Evolutionary conservation across 2,888 invertebrate species (phyloP), one percentile per base, ranked within the genome.

Genomic region (Drosophila birchii): DNA sequence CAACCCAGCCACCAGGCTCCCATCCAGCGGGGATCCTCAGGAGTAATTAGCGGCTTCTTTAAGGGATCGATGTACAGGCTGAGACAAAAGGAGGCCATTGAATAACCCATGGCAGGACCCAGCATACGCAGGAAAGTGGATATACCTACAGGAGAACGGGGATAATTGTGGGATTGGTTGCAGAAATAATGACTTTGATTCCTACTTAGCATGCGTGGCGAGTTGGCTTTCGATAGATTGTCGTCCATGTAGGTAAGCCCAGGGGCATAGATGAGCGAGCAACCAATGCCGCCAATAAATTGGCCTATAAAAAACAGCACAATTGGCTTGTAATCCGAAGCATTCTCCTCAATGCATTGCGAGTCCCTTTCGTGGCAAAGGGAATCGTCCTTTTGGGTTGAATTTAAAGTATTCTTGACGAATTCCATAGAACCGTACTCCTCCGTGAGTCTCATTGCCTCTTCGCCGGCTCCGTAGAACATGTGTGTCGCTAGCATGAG

Each of bases 1-100:
- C 95, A 96, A 0, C 96, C 96, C 41, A 96, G 82, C 96, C 96
- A 96, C 96, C 96, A 96, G n/a, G 96, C 96, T 3, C 96, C 96
- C 49, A 96, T 91, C 96, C 96, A 96, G 76, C 96, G 93, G 0
- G 96, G 95, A 92, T 96, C 96, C 23, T 93, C 93, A 53, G 93
- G 94, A 7, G 93, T 93, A 54, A 96, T 95, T 0, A 94, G 94
- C 1, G 95, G 95, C 5, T 94, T 94, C 62, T 95, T 86, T 1
- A 93, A 92, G 5, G 95, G 95, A 26, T 94, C 94, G 51, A 95
- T 95, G 84, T 95, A 95, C 43, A 95, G 91, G 79, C 95, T 94
- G 2, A 95, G 91, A 53, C 95, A 94, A 64, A 95, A 92, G 1
- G 95, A 95, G 5, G 95, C 95, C 59, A 95, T 88, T 0, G 94